Conservation (phyloP, 2,113 vertebrate genomes). For the Notarius quadriscutis region DNA sequence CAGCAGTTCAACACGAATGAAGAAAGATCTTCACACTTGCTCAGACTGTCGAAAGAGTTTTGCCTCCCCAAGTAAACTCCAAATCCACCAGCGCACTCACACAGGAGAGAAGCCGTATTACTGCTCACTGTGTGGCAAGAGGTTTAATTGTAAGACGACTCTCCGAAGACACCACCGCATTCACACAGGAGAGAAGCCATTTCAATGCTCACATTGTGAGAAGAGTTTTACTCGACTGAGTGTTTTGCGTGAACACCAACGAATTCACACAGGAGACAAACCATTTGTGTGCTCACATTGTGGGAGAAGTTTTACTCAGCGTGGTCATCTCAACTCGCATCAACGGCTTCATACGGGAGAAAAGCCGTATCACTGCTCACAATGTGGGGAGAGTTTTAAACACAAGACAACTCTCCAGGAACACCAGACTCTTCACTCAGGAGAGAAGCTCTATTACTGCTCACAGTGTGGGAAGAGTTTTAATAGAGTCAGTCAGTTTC, state of each 20-base stretch:
- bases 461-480: neutral
- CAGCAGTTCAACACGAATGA: neutral
- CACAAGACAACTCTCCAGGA: neutral
- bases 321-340: neutral
- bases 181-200: neutral
- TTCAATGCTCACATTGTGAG: neutral
- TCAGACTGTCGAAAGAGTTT: constrained; percentile 1
- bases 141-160: neutral
- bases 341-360: neutral
- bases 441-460: too few species aligned
- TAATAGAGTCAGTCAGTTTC: constrained; percentile 3
- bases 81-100: neutral
- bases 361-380: neutral
- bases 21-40: neutral
- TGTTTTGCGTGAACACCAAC: neutral
- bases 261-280: constrained; percentile 7
- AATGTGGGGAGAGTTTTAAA: neutral
- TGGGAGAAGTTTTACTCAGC: neutral
- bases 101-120: neutral
- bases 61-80: neutral
- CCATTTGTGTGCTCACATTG: neutral
- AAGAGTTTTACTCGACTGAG: neutral
- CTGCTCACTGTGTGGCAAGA: too few species aligned
- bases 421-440: neutral
- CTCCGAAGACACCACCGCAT: neutral